Evolutionary conservation across 2,797 vertebrate genomes (phyloP).

Genomic region (Chiloscyllium punctatum): DNA sequence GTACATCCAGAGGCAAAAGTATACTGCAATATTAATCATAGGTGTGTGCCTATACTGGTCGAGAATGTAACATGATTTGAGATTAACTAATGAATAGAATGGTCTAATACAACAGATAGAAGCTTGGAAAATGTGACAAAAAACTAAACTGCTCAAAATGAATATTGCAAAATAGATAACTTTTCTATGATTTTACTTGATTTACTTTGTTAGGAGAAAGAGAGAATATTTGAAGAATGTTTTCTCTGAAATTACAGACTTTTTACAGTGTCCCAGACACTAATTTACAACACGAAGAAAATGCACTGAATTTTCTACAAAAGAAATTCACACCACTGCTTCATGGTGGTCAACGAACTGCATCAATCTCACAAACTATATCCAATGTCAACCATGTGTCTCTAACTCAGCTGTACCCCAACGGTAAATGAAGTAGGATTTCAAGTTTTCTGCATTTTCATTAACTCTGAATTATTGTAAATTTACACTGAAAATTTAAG

Average conservation of each 20-base stretch:
- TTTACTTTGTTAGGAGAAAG: neutral
- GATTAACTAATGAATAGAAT: neutral
- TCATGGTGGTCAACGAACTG: neutral
- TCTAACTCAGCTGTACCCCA: neutral
- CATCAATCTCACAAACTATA: neutral
- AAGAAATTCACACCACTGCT: neutral
- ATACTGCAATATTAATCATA: neutral
- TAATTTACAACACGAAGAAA: neutral
- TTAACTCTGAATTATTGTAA: neutral
- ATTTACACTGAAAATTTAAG: neutral
- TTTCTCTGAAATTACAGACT: neutral
- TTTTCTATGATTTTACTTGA: neutral
- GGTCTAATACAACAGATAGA: neutral
- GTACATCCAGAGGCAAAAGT: neutral
- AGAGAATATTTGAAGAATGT: neutral
- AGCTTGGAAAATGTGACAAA: neutral
- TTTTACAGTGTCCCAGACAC: neutral
- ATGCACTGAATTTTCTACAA: neutral
- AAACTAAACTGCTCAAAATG: neutral
- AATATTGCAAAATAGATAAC: neutral
- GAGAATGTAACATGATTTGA: neutral
- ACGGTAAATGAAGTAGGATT: neutral
- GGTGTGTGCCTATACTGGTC: neutral
- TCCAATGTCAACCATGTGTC: neutral
- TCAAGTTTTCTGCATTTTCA: neutral